phyloP scores from a whole-genome alignment of 2,888 invertebrate genomes.

The Pyrgus malvae region DNA sequence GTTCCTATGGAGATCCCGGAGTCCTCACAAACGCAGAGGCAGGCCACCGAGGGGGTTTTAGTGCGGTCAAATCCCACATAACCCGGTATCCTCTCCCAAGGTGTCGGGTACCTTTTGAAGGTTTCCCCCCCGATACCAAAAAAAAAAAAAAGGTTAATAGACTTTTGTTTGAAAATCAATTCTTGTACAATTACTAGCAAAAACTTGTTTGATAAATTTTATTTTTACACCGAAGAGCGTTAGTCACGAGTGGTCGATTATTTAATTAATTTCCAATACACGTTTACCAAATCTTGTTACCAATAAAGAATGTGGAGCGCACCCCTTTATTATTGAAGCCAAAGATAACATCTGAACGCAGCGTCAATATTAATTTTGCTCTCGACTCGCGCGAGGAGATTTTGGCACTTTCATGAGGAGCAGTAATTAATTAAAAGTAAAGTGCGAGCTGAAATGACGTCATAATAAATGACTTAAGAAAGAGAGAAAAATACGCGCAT shows the following conservation, averaged over 20 bases:
- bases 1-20: no score
- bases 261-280: slow-evolving; percentile 7
- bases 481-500: no score
- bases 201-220: neutral
- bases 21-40: no score
- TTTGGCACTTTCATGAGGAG: slow-evolving; percentile 47
- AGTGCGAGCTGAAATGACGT: slow-evolving; percentile 30
- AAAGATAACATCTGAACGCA: slow-evolving; percentile 50
- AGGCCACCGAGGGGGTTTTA: no score
- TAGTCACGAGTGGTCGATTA: neutral
- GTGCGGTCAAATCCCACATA: no score
- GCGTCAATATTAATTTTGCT: slow-evolving; percentile 64
- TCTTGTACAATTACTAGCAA: neutral
- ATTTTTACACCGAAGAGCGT: neutral
- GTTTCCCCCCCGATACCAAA: no score
- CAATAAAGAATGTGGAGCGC: slow-evolving; percentile 35
- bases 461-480: no score
- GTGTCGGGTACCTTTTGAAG: no score
- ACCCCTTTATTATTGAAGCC: slow-evolving; percentile 48
- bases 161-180: no score
- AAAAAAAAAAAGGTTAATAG: no score
- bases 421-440: slow-evolving; percentile 53
- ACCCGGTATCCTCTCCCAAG: no score
- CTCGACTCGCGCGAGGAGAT: slow-evolving; percentile 41
- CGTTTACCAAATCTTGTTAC: slow-evolving; percentile 35